These are phyloP conservation scores for Atrichornis clamosus DNA, from an alignment of 2,113 vertebrate genomes.

Conservation along the genomic window DNA sequence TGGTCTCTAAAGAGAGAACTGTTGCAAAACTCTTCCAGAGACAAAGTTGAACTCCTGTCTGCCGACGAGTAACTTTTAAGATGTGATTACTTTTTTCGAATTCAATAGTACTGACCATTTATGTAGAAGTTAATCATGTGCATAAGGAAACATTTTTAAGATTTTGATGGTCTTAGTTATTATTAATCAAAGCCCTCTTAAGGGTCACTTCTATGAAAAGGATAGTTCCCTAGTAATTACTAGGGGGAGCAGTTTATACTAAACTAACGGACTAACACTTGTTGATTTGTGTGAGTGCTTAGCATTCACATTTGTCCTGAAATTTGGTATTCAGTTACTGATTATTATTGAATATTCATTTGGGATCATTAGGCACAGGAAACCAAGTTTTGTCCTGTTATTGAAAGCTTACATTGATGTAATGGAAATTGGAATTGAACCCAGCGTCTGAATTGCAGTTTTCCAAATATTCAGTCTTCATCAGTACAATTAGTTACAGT, in stretches of 20 bases:
- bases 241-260: not conserved
- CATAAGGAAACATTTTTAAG: not conserved
- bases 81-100: not conserved
- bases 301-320: not conserved
- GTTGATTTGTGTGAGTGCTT: not conserved
- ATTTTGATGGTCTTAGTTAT: not conserved
- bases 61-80: not conserved
- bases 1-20: not conserved
- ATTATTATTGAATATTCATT: not conserved
- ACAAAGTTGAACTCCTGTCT: not conserved
- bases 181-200: not conserved
- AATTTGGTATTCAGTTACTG: not conserved
- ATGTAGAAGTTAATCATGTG: not conserved
- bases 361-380: not conserved
- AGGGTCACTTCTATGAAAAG: not conserved
- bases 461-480: not conserved
- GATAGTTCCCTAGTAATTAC: not conserved
- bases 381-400: not conserved
- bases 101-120: not conserved
- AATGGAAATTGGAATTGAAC: not conserved
- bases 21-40: slow-evolving; percentile 6
- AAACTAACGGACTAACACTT: not conserved
- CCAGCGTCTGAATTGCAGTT: not conserved
- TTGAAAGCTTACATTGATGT: not conserved
- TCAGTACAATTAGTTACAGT: not conserved